Conservation (phyloP, 1,140 invertebrate genomes). For the Bombus terrestris region DNA sequence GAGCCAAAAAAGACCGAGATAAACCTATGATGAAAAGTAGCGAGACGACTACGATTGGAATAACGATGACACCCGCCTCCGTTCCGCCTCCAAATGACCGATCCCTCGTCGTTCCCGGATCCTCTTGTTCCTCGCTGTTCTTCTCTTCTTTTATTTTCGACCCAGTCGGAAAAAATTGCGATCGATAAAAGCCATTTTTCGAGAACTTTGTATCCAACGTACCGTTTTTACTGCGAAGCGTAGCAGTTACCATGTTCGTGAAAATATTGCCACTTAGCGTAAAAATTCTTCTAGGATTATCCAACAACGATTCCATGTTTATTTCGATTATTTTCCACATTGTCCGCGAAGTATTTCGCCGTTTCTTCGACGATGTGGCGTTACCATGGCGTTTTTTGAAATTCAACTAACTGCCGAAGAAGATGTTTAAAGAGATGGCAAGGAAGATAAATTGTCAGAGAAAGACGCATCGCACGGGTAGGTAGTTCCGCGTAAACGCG, state of each 20-base stretch:
- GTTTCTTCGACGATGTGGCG: no score
- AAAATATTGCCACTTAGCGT: not conserved
- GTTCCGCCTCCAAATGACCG: not conserved
- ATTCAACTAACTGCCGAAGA: no score
- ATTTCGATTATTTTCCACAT: no score
- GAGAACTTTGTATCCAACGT: not conserved
- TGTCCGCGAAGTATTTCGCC: no score
- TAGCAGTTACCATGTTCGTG: not conserved
- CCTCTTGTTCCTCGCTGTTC: not conserved
- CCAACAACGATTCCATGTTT: no score
- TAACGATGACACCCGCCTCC: not conserved
- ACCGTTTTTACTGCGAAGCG: not conserved
- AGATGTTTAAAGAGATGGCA: no score
- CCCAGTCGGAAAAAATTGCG: not conserved
- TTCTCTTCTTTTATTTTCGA: not conserved
- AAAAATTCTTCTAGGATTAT: no score
- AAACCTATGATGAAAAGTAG: constrained; percentile 1
- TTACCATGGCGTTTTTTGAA: no score
- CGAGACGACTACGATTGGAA: not conserved
- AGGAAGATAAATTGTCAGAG: no score
- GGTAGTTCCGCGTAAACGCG: no score
- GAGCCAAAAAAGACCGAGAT: not conserved
- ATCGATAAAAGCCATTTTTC: not conserved
- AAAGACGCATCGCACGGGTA: no score
- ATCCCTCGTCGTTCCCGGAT: not conserved